Evolutionary conservation across 2,797 vertebrate species (phyloP), one percentile per base, ranked within the genome.

Genomic region (Gallinago solitaria): DNA sequence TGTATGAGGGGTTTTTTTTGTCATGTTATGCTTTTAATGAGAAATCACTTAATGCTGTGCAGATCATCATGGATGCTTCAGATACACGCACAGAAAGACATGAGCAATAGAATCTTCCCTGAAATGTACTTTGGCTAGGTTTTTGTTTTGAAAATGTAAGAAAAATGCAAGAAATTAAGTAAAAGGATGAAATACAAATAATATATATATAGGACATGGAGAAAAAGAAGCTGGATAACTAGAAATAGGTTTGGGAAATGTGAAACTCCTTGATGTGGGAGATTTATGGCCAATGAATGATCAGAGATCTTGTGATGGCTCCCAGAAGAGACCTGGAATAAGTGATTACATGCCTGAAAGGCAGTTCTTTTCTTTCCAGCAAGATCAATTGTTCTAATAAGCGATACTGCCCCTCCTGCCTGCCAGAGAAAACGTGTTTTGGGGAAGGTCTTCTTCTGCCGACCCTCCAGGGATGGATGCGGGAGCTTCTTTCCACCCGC

Each of bases 381-480:
- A 11, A 15, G 18, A 7, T 15, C 18, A 16, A 8, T 0, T 4
- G 53, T 16, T 17, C 23, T 12, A 9, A 6, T 13, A 5, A 9
- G 24, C 35, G 43, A 33, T 2, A 7, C 30, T 3, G 73, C 27
- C 32, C 5, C 16, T 18, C 8, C 30, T 4, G 20, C 16, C 63
- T 3, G 74, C 28, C 56, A 5, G 60, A 12, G 24, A 32, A 4
- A 25, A 20, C 16, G 21, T 19, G 25, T 9, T 30, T 7, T 2
- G 37, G 0, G 18, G 1, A 2, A 9, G n/a, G 28, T 0, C n/a
- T 11, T 5, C 5, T 18, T 8, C n/a, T 6, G 56, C 60, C 3
- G 21, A 33, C 12, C 39, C 32, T 19, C 7, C 61, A 4, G 56
- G 17, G 32, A 2, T 4, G 47, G 32, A 12, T 9, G 56, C 1